Evolutionary conservation across 2,797 vertebrate genomes (phyloP), one percentile per base, ranked within the genome.

Genomic region (Ara ararauna): DNA sequence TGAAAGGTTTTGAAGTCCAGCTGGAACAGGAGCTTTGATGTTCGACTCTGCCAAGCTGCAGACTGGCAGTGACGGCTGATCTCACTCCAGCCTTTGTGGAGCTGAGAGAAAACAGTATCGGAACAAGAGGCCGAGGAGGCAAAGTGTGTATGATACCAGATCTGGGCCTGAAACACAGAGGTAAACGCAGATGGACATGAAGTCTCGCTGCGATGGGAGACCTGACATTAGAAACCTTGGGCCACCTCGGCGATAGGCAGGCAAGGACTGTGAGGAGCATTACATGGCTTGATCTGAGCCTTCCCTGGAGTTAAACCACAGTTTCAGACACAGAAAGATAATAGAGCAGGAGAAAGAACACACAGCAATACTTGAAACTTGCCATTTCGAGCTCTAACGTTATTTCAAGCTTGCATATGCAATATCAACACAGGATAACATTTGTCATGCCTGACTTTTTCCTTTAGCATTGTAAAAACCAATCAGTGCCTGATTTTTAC

Each of bases 11-110:
- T 92, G 85, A 92, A 91, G 93, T 72, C 0, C 23, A 91, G 71
- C 64, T 76, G 87, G 51, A 90, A 53, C 36, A 27, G 74, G 50
- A 89, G 64, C 89, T 94, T 87, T 95, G 94, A 91, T 91, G 82
- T 89, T 66, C 1, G 9, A 34, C 60, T 94, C 45, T 0, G 2
- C 58, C 11, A 34, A 58, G 50, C 60, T 73, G 75, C 85, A 89
- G 68, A 20, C 64, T 24, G 79, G 61, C 83, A 48, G 90, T 4
- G 36, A n/a, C 0, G 1, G 74, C 76, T 77, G 77, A 44, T 62
- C 34, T 62, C 34, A 11, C 68, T 42, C n/a, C 13, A 0, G 64
- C 75, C 78, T 82, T 42, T 47, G 70, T 29, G 29, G 18, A 82
- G n/a, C 60, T 50, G 54, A 9, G 68, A 73, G 84, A 72, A 87